These are phyloP conservation scores for Pterocles orientalis DNA, from an alignment of 2,113 vertebrate species.

Conservation along the genomic window DNA sequence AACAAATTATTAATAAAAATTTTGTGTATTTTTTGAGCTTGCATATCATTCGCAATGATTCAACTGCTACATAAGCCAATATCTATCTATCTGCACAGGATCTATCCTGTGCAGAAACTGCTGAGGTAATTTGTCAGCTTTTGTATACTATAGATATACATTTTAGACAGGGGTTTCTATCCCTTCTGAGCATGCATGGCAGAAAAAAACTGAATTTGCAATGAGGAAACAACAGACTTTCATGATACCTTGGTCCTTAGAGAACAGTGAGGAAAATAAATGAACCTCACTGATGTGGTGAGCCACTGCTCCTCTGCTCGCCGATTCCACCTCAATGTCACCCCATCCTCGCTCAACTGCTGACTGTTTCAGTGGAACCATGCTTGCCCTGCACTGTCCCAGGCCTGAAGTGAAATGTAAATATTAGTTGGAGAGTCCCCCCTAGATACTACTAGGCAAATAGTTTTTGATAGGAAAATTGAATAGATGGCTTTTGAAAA, in stretches of 20 bases:
- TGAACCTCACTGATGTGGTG: background rate
- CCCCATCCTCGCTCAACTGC: background rate
- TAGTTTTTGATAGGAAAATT: background rate
- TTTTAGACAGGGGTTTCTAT: background rate
- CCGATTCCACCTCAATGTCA: accelerated
- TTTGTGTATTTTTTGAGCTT: background rate
- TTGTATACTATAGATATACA: background rate
- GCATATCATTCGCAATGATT: background rate
- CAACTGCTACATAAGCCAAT: background rate
- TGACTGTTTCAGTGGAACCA: background rate
- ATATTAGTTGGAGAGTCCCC: background rate
- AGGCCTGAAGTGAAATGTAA: background rate
- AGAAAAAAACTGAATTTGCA: background rate
- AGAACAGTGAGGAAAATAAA: background rate
- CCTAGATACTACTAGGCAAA: background rate
- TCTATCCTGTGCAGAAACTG: background rate
- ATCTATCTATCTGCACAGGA: too few species aligned
- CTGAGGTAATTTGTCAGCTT: background rate
- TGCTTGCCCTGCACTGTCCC: background rate
- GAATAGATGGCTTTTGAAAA: background rate
- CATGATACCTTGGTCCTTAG: background rate
- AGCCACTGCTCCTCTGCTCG: background rate
- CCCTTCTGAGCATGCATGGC: background rate
- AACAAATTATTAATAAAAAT: background rate
- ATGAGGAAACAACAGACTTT: background rate